Conservation (phyloP, 2,113 vertebrate genomes). For the Poicephalus meyeri region DNA sequence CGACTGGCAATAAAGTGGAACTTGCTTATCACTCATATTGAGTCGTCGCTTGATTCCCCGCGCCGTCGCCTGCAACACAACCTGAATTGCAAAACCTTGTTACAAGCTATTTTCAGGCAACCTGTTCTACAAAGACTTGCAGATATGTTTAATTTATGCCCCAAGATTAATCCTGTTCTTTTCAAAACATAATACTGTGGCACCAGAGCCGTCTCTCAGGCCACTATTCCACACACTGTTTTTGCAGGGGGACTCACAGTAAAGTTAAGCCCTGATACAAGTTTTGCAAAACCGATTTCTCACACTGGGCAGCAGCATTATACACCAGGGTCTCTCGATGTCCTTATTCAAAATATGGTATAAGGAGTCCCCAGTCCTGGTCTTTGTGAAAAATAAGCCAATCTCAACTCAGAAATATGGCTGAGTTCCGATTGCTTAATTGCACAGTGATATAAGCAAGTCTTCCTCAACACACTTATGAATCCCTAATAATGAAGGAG, state of each 20-base stretch:
- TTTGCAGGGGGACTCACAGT: background rate
- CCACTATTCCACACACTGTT: background rate
- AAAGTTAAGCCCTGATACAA: background rate
- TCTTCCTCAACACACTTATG: background rate
- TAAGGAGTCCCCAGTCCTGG: background rate
- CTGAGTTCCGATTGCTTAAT: background rate
- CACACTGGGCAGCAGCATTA: background rate
- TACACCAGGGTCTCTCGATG: background rate
- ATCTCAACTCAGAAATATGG: background rate
- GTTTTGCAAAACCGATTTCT: background rate
- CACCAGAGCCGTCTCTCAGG: background rate
- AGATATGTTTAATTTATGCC: background rate
- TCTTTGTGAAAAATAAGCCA: background rate
- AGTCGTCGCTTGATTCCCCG: no score
- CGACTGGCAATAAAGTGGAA: no score
- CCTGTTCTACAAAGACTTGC: background rate
- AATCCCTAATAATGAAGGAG: background rate
- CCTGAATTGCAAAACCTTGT: background rate
- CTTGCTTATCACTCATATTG: no score
- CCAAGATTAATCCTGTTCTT: background rate
- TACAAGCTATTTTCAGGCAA: background rate
- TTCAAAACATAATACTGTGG: background rate
- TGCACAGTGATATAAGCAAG: background rate
- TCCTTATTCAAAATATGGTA: accelerated
- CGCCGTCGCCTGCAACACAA: background rate